Evolutionary conservation across 2,113 vertebrate genomes (phyloP).

Genomic region (Percina caprodes): DNA sequence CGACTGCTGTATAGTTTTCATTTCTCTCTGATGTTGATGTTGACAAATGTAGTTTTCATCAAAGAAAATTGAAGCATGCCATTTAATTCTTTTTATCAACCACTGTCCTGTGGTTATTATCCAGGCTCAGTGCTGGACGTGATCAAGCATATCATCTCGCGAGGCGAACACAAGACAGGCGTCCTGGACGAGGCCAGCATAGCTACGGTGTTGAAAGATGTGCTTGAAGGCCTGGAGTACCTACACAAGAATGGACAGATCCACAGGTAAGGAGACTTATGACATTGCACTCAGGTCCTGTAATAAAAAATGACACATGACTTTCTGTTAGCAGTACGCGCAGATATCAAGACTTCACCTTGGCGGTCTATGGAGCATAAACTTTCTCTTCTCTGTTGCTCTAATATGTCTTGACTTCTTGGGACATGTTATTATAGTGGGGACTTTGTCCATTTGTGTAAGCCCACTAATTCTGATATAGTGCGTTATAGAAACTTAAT

Average conservation of each 20-base stretch:
- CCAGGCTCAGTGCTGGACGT: constrained; percentile 96
- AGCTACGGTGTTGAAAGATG: constrained; percentile 94
- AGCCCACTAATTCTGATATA: neutral
- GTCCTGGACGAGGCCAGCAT: constrained; percentile 95
- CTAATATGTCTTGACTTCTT: neutral
- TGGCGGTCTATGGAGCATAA: constrained; percentile 30
- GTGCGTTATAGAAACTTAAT: too few relatives aligned
- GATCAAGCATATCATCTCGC: constrained; percentile 97
- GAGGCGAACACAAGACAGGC: constrained; percentile 94
- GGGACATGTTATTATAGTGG: neutral
- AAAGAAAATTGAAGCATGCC: constrained; percentile 4
- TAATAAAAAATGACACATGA: constrained; percentile 14
- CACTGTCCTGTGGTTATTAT: constrained; percentile 28
- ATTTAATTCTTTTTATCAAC: constrained; percentile 6
- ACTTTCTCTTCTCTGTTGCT: neutral
- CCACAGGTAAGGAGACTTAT: constrained; percentile 87
- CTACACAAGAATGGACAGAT: constrained; percentile 98
- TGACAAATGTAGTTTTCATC: constrained; percentile 18
- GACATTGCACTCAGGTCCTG: neutral
- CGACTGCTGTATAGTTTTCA: neutral
- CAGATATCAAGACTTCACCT: constrained; percentile 21
- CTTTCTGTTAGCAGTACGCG: neutral
- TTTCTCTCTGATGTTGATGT: neutral
- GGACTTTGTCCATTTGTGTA: neutral
- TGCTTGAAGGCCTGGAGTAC: constrained; percentile 95